Evolutionary conservation across 2,888 invertebrate genomes (phyloP).

Genomic region (Fragum sueziense): DNA sequence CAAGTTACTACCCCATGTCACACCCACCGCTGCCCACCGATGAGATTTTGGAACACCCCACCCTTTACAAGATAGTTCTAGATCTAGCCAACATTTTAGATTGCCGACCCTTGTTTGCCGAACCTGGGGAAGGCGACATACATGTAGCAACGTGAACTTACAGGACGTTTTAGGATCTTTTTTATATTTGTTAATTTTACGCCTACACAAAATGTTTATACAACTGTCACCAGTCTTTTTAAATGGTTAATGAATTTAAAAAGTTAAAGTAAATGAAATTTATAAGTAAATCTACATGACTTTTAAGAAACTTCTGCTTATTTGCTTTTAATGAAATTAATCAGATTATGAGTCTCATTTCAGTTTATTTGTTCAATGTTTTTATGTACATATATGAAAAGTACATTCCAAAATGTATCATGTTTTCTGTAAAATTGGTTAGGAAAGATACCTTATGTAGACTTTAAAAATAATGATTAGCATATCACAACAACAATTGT

Average conservation of each 20-base stretch:
- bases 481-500: too few relatives aligned
- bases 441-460: too few relatives aligned
- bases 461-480: too few relatives aligned
- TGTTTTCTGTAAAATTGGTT: too few relatives aligned
- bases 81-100: conserved; percentile 93
- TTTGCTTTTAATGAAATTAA: too few relatives aligned
- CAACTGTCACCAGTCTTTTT: neutral
- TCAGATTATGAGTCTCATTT: too few relatives aligned
- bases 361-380: too few relatives aligned
- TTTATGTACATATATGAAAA: too few relatives aligned
- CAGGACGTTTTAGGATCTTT: neutral
- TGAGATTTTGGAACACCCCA: conserved; percentile 92
- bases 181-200: conserved; percentile 11
- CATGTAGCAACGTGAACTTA: conserved; percentile 59
- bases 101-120: conserved; percentile 89
- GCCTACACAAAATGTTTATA: neutral
- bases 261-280: too few relatives aligned
- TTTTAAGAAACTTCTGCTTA: too few relatives aligned
- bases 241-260: neutral
- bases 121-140: conserved; percentile 81
- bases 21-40: conserved; percentile 93
- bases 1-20: conserved; percentile 92
- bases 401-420: too few relatives aligned
- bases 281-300: too few relatives aligned
- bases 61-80: conserved; percentile 87